phyloP scores from a whole-genome alignment of 1,140 invertebrate species.

The Physella acuta region DNA sequence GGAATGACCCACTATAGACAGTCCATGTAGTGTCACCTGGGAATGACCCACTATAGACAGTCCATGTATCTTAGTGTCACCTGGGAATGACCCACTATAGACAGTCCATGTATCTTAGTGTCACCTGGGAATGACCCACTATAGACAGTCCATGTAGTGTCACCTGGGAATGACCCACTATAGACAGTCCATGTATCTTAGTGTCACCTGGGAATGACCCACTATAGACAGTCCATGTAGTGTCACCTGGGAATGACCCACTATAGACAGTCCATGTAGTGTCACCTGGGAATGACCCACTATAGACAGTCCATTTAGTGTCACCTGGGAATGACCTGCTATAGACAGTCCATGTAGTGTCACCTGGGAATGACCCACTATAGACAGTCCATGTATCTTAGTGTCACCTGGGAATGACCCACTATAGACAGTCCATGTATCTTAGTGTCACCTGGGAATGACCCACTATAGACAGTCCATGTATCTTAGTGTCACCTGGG shows the following conservation, averaged over 20 bases:
- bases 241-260: neutral
- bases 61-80: neutral
- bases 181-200: too few species aligned
- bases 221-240: neutral
- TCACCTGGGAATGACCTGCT: neutral
- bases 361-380: conserved; percentile 47
- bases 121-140: neutral
- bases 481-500: neutral
- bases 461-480: neutral
- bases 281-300: neutral
- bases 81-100: neutral
- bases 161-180: conserved; percentile 47
- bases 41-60: neutral
- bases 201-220: neutral
- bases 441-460: neutral
- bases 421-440: neutral
- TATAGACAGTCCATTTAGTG: neutral
- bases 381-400: too few species aligned
- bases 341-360: conserved; percentile 16
- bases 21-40: neutral
- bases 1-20: neutral
- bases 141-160: conserved; percentile 16
- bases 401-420: neutral
- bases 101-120: neutral
- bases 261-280: neutral